Conservation (phyloP, 37 sponge, comb jelly and placozoan species). For the Agelas oroides region DNA sequence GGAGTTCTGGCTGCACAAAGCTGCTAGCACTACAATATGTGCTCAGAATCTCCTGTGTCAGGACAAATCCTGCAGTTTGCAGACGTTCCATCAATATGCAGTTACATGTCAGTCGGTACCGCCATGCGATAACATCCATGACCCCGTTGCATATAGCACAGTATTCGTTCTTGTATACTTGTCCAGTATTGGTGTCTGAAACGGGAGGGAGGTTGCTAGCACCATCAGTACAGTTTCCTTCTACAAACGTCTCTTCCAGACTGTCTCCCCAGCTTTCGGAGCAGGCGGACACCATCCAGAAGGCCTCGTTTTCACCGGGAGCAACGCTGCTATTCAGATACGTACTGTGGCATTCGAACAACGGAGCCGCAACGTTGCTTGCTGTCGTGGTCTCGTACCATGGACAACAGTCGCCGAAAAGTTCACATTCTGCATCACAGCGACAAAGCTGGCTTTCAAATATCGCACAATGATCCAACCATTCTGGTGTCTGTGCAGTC, state of each 20-base stretch:
- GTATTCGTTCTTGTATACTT: constrained; percentile 54
- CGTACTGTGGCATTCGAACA: constrained; percentile 28
- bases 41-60: neutral
- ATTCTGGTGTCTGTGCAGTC: no score
- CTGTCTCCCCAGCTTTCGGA: constrained; percentile 31
- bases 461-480: no score
- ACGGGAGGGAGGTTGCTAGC: constrained; percentile 31
- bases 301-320: neutral
- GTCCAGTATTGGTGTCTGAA: constrained; percentile 25
- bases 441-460: no score
- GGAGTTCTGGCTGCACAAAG: neutral
- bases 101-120: constrained; percentile 4
- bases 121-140: constrained; percentile 1
- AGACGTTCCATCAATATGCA: neutral
- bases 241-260: neutral
- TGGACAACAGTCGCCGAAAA: constrained; percentile 36
- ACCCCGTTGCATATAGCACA: constrained; percentile 59
- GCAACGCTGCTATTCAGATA: no score
- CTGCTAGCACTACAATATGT: neutral
- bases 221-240: neutral
- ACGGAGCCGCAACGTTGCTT: neutral
- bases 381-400: neutral
- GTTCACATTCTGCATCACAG: constrained; percentile 33
- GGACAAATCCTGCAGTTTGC: neutral
- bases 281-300: constrained; percentile 29